Base-by-base conservation (phyloP, 2,113 vertebrate species). In the Otus sunia region DNA sequence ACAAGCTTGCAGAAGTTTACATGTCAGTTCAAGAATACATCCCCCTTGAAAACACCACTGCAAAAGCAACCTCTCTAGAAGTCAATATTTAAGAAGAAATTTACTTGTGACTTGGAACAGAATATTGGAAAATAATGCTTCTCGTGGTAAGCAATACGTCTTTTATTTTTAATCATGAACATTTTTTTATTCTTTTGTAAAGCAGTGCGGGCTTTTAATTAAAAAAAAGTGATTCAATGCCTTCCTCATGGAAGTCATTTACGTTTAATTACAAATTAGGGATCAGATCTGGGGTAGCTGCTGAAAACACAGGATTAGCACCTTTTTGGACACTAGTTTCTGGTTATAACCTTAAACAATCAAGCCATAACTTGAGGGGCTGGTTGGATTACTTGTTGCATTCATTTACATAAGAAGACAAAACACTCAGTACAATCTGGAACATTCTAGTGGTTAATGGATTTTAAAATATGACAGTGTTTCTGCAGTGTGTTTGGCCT, bases 371-470 rank as follows among this genome's bases (percentile, higher is more conserved):
- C 83, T 97, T 25, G 39, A 87, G 64, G 84, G 96, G 86, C 94
- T 79, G 87, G 39, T 41, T 93, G 94, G 97, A 86, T 97, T 96
- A 97, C 88, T 96, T 96, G 97, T 93, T 95, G 98, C 97, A 97
- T 98, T 98, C 97, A 94, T 56, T 96, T 91, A 97, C 88, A 97
- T 81, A 59, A 85, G 93, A 95, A 80, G 96, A 97, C 95, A 98
- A 98, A 97, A 98, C 98, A 98, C 96, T 94, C 84, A 63, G 98
- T 97, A 98, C 95, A 92, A 98, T 97, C 95, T 94, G 98, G 97
- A 98, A 99, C 98, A 98, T 98, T 98, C 98, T 98, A 98, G 98
- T 98, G 98, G 98, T 98, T 99, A 99, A 97, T 97, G 93, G 83
- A 95, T 97, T 96, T 91, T 77, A 86, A 96, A 98, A 98, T 82